phyloP scores from a whole-genome alignment of 2,888 invertebrate species.

The Gymnosoma rotundatum region DNA sequence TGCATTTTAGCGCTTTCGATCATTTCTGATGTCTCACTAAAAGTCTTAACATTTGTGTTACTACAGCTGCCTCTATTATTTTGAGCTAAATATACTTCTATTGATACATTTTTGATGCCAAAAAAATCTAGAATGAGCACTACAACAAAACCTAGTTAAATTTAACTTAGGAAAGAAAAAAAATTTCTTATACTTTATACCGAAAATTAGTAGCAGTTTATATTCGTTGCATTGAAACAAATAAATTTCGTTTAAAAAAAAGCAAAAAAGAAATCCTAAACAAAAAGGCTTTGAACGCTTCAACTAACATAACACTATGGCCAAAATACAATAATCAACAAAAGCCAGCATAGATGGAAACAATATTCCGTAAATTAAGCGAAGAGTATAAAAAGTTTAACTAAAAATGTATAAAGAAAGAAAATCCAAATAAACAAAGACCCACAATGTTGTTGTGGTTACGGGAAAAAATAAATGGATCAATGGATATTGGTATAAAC shows the following conservation, averaged over 20 bases:
- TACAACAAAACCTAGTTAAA: background rate
- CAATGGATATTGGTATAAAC: background rate
- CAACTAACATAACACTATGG: no score
- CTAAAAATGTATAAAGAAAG: no score
- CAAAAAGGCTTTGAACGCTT: background rate
- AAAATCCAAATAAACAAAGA: background rate
- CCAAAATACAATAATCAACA: no score
- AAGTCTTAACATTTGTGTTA: background rate
- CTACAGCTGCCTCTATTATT: no score
- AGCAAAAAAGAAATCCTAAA: background rate
- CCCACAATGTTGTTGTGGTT: background rate
- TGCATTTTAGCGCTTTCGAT: no score
- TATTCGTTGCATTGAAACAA: background rate
- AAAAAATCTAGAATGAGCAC: no score
- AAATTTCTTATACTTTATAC: background rate
- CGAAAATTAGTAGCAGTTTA: background rate
- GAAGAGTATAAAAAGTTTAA: no score
- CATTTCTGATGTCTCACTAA: no score
- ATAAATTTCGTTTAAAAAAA: background rate
- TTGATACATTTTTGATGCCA: no score
- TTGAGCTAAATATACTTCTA: background rate
- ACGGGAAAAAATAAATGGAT: background rate
- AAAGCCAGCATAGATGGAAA: no score
- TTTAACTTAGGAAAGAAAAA: background rate
- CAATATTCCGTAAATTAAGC: no score